Evolutionary conservation across 2,797 vertebrate species (phyloP).

Genomic region (Urocyon cinereoargenteus): DNA sequence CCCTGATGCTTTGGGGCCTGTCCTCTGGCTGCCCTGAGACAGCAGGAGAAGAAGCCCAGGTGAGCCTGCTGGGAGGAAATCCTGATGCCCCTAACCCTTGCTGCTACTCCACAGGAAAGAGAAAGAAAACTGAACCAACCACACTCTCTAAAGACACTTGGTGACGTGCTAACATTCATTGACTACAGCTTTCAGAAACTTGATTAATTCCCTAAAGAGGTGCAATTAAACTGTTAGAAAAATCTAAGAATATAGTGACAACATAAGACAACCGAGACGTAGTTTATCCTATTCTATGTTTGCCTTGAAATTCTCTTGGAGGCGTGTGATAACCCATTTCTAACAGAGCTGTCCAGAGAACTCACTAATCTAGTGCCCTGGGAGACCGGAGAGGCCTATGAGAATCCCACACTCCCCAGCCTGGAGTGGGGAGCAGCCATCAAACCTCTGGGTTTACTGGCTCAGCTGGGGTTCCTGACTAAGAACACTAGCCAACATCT

Average conservation of each 20-base stretch:
- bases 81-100: not conserved
- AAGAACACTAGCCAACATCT: not conserved
- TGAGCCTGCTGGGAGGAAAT: not conserved
- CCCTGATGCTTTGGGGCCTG: not conserved
- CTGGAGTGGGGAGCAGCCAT: not conserved
- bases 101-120: not conserved
- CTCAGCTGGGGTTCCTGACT: accelerated
- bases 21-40: not conserved
- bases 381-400: not conserved
- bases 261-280: not conserved
- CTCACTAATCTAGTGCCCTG: not conserved
- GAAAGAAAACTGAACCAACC: not conserved
- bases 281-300: not conserved
- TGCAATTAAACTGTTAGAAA: not conserved
- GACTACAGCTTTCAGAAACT: not conserved
- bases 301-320: not conserved
- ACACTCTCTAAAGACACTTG: not conserved
- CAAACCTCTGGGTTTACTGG: not conserved
- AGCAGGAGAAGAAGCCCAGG: not conserved
- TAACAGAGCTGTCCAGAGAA: not conserved
- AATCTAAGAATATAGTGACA: not conserved
- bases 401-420: not conserved
- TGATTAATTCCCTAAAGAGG: not conserved
- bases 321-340: not conserved
- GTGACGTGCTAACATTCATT: not conserved